phyloP scores from a whole-genome alignment of 2,113 vertebrate species.

The Myanophis thanlyinensis region DNA sequence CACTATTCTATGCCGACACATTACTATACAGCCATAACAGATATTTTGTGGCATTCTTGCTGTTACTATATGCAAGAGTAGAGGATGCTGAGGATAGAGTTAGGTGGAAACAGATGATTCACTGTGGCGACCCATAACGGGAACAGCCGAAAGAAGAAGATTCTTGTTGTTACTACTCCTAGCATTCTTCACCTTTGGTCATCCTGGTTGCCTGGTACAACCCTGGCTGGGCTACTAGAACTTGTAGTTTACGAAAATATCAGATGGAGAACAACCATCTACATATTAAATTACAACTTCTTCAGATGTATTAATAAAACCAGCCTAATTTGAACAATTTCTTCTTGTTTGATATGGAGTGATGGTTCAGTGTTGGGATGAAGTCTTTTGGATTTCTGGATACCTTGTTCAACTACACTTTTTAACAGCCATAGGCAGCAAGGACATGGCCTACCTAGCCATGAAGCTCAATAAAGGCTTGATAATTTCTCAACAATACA shows the following conservation, averaged over 20 bases:
- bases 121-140: no score
- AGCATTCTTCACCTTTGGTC: background rate
- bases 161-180: background rate
- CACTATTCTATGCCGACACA: background rate
- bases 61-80: background rate
- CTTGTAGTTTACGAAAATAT: background rate
- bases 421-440: background rate
- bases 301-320: background rate
- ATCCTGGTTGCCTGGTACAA: background rate
- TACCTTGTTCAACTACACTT: background rate
- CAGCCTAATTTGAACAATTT: background rate
- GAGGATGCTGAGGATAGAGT: no score
- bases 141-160: no score
- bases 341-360: background rate
- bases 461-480: background rate
- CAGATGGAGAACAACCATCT: background rate
- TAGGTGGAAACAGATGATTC: no score
- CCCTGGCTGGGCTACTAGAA: background rate
- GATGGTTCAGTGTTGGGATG: background rate
- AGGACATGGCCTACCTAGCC: background rate
- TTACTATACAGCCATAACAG: background rate
- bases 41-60: background rate
- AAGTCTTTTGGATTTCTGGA: background rate
- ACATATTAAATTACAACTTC: background rate
- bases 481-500: background rate